Conservation (phyloP, 2,888 invertebrate genomes). For the Idaea straminata region DNA sequence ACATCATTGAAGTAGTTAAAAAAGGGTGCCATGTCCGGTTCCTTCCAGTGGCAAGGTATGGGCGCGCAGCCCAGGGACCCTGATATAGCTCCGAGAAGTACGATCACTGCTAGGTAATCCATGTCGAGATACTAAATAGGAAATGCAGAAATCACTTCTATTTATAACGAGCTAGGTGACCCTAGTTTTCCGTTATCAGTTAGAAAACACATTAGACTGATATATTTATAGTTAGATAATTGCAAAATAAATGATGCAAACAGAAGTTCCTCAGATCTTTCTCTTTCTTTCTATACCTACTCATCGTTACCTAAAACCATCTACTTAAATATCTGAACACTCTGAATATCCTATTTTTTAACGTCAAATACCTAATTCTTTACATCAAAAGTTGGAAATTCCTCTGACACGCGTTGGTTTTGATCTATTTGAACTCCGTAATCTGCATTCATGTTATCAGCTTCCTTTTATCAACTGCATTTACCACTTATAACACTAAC, state of each 20-base stretch:
- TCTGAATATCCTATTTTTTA: not conserved
- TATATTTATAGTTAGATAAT: not conserved
- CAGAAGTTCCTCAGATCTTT: not conserved
- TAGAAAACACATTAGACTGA: not conserved
- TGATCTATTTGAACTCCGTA: not conserved
- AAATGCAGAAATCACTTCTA: not conserved
- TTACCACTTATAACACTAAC: not conserved
- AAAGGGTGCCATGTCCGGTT: slow-evolving; percentile 7
- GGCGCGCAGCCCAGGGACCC: slow-evolving; percentile 14
- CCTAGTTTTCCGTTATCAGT: not conserved
- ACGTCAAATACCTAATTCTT: not conserved
- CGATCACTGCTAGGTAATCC: not conserved
- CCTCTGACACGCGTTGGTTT: not conserved
- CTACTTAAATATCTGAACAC: not conserved
- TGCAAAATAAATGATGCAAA: not conserved
- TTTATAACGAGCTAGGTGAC: not conserved
- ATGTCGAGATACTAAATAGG: not conserved
- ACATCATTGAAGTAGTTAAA: slow-evolving; percentile 22
- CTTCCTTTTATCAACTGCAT: not conserved
- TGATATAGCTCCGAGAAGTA: not conserved
- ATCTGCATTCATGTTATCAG: not conserved
- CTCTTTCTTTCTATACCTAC: not conserved
- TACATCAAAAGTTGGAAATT: not conserved
- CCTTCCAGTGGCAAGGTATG: slow-evolving; percentile 24
- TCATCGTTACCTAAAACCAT: not conserved